Evolutionary conservation across 2,797 vertebrate species (phyloP), one percentile per base, ranked within the genome.

Genomic region (Neosilurus hyrtlii): DNA sequence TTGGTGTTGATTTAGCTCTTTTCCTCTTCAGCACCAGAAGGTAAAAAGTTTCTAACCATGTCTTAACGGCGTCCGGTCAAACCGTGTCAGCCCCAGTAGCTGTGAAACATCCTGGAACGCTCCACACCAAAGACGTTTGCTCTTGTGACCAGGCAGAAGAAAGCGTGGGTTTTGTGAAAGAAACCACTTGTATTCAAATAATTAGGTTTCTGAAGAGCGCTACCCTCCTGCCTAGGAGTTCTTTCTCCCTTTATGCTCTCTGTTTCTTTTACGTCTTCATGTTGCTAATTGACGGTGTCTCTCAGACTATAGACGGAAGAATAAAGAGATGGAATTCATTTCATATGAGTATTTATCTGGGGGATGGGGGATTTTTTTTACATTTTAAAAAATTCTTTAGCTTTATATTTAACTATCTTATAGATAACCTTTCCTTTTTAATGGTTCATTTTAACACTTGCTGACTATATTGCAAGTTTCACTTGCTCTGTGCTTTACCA

Each of bases 251-350:
- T 78, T 78, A 67, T 54, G 66, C 30, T 35, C 9, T 0, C 56
- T 16, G 7, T 35, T 79, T 63, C 56, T 83, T 83, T 79, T 37
- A 71, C 54, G 75, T 71, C 57, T 78, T 78, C 66, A 37, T 83
- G 56, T n/a, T 54, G 11, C 54, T 71, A 35, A 52, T 79, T 71
- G 67, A 18, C 11, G 7, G 37, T 78, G 76, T 54, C 49, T 37
- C 57, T 72, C 75, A 63, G 30, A 52, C 52, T 30, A 2, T 54
- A 68, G 4, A 18, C 12, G 22, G 63, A 9, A 63, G 37, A 78
- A 35, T 14, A 59, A 61, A 63, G n/a, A 20, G 16, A 26, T 83
- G 35, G 63, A 77, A 83, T 78, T 61, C 24, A 18, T 77, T 59
- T 83, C 1, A 22, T 18, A 9, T 4, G 14, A 54, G 51, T 18